Base-by-base conservation (phyloP, 2,888 invertebrate genomes). In the Ceraclea dissimilis region DNA sequence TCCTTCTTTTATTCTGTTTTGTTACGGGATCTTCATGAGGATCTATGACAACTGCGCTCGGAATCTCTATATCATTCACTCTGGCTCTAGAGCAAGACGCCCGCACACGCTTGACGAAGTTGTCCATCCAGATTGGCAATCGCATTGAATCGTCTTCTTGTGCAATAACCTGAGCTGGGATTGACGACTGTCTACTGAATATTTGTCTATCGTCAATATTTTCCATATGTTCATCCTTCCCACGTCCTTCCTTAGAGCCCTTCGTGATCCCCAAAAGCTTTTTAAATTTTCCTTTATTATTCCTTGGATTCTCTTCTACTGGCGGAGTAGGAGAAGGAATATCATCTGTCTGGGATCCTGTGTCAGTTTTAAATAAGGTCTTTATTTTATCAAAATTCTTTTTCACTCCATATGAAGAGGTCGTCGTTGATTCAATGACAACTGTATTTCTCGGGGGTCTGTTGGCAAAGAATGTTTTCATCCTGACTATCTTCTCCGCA, bases 171-270 rank as follows among this genome's bases (percentile, higher is more conserved):
- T 49, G 16, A 11, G 57, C 51, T 13, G 56, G 51, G 19, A 26
- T 34, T 34, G 16, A 53, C 11, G 62, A 62, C 43, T 62, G 62
- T 18, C 62, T 18, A 21, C 62, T 62, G 51, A 62, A 62, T n/a
- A 62, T 49, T 26, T 58, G 62, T 43, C 62, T 54, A 22, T 62
- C 62, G 49, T 62, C 56, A 17, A 58, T 46, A 26, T 50, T 39
- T 8, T 43, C 53, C 18, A 22, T 13, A 2, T 21, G 21, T 1
- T 49, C 52, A 21, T 56, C 56, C 11, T 49, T n/a, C 6, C 19
- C 19, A 16, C 21, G 17, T 13, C 13, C 39, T 39, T 39, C 39
- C 2, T 2, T 16, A 5, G 39, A 39, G 11, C 21, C 43, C 21
- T 51, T 21, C 19, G 17, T 46, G 10, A 20, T 31, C 11, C 46